phyloP scores from a whole-genome alignment of 2,888 invertebrate genomes.

The Amphimallon solstitiale region DNA sequence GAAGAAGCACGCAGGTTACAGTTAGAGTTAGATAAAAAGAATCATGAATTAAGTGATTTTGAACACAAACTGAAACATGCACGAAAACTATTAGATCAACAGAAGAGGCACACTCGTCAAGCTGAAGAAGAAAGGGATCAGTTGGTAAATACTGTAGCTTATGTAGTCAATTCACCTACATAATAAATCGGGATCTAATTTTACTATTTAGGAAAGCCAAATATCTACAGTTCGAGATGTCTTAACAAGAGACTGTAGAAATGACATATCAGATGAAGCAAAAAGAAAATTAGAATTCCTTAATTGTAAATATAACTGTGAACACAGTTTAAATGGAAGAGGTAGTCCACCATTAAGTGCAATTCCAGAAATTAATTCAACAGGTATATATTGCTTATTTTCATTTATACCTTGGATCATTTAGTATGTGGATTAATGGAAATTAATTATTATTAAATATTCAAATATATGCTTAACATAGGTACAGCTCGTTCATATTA shows the following conservation, averaged over 20 bases:
- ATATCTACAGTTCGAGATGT: conserved; percentile 79
- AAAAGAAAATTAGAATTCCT: conserved; percentile 83
- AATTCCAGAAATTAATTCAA: conserved; percentile 80
- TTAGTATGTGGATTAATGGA: too few relatives aligned
- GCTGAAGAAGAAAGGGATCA: conserved; percentile 78
- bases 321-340: conserved; percentile 31
- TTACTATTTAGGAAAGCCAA: conserved; percentile 64
- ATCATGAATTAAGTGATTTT: conserved; percentile 77
- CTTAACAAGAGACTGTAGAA: conserved; percentile 72
- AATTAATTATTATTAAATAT: too few relatives aligned
- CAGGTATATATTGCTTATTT: too few relatives aligned
- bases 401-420: too few relatives aligned
- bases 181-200: background rate
- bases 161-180: too few relatives aligned
- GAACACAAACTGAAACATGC: conserved; percentile 86
- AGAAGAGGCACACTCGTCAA: conserved; percentile 75
- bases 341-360: conserved; percentile 62
- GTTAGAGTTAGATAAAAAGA: conserved; percentile 74
- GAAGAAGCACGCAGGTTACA: conserved; percentile 79
- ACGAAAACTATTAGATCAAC: conserved; percentile 81
- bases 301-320: conserved; percentile 65
- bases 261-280: conserved; percentile 82
- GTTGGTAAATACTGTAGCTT: conserved; percentile 67
- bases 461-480: too few relatives aligned
- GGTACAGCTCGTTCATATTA: too few relatives aligned